Evolutionary conservation across 2,797 vertebrate species (phyloP).

Genomic region (Sebastes baramenuke): DNA sequence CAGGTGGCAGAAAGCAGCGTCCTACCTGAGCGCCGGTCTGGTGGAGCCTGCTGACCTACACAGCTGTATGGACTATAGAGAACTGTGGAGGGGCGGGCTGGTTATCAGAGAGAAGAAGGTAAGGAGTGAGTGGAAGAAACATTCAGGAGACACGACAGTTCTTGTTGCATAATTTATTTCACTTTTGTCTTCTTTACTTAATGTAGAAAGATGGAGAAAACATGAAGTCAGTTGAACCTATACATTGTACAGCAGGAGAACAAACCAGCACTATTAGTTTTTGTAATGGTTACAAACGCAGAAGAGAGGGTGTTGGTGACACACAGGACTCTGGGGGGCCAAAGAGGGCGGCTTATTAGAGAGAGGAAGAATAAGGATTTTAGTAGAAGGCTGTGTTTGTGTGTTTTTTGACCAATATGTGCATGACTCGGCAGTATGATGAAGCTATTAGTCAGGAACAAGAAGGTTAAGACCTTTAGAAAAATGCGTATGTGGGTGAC

Average conservation of each 20-base stretch:
- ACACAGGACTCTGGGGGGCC: neutral
- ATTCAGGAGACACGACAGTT: neutral
- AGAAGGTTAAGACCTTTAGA: neutral
- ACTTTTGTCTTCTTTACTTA: neutral
- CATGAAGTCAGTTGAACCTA: neutral
- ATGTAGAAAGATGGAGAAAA: neutral
- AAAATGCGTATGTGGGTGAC: neutral
- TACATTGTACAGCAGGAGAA: neutral
- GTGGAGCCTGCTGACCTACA: conserved; percentile 44
- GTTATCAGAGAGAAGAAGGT: conserved; percentile 79
- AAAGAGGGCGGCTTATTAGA: conserved; percentile 10
- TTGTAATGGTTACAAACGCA: conserved; percentile 11
- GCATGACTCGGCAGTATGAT: neutral
- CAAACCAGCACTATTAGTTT: neutral
- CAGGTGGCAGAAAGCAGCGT: conserved; percentile 74
- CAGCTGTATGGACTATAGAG: conserved; percentile 47
- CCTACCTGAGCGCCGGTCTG: conserved; percentile 60
- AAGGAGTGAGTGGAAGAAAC: neutral
- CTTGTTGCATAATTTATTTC: neutral
- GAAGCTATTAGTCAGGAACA: conserved; percentile 1
- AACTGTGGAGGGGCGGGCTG: conserved; percentile 74
- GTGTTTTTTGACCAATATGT: neutral
- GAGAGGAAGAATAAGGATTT: neutral
- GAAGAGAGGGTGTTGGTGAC: neutral
- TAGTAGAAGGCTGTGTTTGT: neutral